Conservation (phyloP, 1,140 invertebrate species). For the Conus ventricosus region DNA sequence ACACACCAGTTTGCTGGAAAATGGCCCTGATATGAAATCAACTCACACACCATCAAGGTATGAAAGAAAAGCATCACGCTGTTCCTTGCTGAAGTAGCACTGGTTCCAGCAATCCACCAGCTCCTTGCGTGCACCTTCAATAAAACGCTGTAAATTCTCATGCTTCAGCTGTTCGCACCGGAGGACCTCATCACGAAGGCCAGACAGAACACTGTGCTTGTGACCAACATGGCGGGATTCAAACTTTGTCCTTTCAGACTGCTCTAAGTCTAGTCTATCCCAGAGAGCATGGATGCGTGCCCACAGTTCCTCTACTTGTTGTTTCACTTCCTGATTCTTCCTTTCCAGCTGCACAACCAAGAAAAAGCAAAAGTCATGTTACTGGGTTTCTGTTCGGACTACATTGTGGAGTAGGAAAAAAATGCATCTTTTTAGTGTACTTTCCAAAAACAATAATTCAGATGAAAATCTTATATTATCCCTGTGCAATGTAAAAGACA, state of each 20-base stretch:
- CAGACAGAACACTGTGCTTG: constrained; percentile 75
- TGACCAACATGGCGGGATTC: constrained; percentile 76
- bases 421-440: neutral
- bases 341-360: constrained; percentile 52
- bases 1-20: too few species aligned
- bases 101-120: constrained; percentile 84
- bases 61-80: constrained; percentile 79
- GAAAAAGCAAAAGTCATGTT: neutral
- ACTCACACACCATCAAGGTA: constrained; percentile 57
- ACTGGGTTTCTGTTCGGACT: too few species aligned
- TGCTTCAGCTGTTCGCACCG: constrained; percentile 80
- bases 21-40: too few species aligned
- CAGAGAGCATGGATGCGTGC: constrained; percentile 78
- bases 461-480: too few species aligned
- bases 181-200: constrained; percentile 79
- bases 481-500: too few species aligned
- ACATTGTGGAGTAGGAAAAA: neutral
- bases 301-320: constrained; percentile 68
- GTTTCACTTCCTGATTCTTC: constrained; percentile 54
- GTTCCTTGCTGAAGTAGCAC: constrained; percentile 80
- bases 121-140: constrained; percentile 82
- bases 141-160: constrained; percentile 83
- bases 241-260: constrained; percentile 76
- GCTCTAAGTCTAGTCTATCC: constrained; percentile 80
- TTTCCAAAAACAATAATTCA: neutral